These are phyloP conservation scores for Copidosoma aretas DNA, from an alignment of 2,888 invertebrate species.

Conservation along the genomic window DNA sequence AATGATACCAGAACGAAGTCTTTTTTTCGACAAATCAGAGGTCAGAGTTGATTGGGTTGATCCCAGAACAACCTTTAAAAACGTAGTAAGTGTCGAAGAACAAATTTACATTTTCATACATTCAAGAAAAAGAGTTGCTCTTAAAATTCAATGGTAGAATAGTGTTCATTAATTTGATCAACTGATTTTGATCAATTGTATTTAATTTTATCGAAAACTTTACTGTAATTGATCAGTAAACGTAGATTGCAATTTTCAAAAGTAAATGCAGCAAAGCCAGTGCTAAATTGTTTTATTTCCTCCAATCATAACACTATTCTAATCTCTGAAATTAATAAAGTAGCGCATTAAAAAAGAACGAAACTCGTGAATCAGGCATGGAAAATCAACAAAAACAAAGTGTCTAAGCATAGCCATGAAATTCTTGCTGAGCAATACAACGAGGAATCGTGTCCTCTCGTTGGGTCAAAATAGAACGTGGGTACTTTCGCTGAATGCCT, in stretches of 20 bases:
- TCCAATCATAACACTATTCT: background rate
- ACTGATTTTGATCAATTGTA: too few relatives aligned
- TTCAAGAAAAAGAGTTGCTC: too few relatives aligned
- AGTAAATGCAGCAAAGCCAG: background rate
- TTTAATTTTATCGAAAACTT: too few relatives aligned
- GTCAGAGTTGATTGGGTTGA: slow-evolving; percentile 58
- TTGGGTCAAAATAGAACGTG: slow-evolving; percentile 58
- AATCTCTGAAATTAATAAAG: background rate
- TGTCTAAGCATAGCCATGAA: slow-evolving; percentile 4
- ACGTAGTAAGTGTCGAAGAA: slow-evolving; percentile 54
- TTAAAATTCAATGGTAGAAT: too few relatives aligned
- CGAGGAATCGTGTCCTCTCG: slow-evolving; percentile 29
- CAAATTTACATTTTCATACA: too few relatives aligned
- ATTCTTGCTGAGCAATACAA: slow-evolving; percentile 22
- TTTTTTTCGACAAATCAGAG: slow-evolving; percentile 49
- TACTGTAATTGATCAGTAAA: too few relatives aligned
- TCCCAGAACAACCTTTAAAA: slow-evolving; percentile 48
- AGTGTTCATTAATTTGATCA: too few relatives aligned
- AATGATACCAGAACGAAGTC: slow-evolving; percentile 63
- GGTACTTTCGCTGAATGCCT: slow-evolving; percentile 52
- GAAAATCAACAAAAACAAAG: slow-evolving; percentile 7
- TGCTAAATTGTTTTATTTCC: background rate
- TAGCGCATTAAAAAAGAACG: slow-evolving; percentile 13
- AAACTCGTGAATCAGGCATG: background rate
- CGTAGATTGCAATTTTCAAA: too few relatives aligned